These are phyloP conservation scores for Spheniscus humboldti DNA, from an alignment of 2,797 vertebrate species.

Conservation along the genomic window DNA sequence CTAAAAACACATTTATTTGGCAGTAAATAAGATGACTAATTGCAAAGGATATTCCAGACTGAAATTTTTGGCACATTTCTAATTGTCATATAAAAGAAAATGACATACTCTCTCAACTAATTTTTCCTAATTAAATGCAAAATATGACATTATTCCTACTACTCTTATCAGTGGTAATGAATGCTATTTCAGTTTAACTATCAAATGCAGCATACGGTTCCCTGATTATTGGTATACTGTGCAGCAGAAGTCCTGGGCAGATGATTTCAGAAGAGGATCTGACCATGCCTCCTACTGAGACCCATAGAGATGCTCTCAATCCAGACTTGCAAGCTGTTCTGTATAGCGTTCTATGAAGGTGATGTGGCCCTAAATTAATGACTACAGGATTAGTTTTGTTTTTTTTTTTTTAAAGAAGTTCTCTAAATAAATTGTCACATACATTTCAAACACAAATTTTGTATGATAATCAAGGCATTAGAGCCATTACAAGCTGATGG, in stretches of 20 bases:
- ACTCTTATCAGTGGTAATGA: background rate
- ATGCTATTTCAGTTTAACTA: slow-evolving; percentile 8
- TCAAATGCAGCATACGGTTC: slow-evolving; percentile 15
- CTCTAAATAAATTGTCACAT: background rate
- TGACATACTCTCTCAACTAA: slow-evolving; percentile 2
- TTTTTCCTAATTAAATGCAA: slow-evolving; percentile 54
- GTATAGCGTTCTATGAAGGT: background rate
- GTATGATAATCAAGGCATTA: background rate
- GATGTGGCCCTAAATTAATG: background rate
- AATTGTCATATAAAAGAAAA: slow-evolving; percentile 56
- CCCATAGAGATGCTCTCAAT: background rate
- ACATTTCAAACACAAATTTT: background rate
- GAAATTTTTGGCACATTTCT: slow-evolving; percentile 40
- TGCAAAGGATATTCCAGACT: slow-evolving; percentile 16
- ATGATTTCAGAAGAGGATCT: background rate
- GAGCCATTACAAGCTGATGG: background rate
- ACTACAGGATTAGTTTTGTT: background rate
- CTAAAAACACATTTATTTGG: slow-evolving; percentile 20
- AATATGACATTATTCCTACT: slow-evolving; percentile 35
- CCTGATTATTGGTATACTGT: background rate
- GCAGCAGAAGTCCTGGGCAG: background rate
- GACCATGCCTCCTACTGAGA: background rate
- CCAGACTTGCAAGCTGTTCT: background rate
- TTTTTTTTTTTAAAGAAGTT: background rate
- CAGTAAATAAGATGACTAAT: slow-evolving; percentile 56